Evolutionary conservation across 2,888 invertebrate species (phyloP), one percentile per base, ranked within the genome.

Genomic region (Hartigia nigra): DNA sequence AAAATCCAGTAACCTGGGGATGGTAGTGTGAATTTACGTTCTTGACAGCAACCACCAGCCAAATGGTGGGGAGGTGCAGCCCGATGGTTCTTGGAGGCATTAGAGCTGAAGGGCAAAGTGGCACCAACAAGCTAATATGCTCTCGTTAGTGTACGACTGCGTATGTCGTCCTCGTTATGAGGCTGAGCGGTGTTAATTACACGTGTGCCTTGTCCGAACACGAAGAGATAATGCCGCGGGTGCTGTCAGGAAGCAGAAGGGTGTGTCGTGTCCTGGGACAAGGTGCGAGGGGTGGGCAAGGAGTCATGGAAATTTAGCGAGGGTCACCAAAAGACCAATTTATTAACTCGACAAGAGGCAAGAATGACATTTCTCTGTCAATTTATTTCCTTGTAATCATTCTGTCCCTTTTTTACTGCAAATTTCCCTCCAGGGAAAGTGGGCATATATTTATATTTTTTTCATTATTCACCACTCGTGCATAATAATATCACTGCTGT

Each of bases 41-140:
- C 87, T 87, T 87, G 87, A 88, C 88, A 86, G 86, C 87, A 83
- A 86, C 82, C 83, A 86, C 82, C 83, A 84, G 75, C 75, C 69
- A 31, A 37, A 23, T 35, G 31, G 23, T 23, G 76, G 23, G 14
- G 34, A 39, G n/a, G 14, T 31, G 32, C 31, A 31, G 12, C 12
- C 31, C 31, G 72, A 32, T 31, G 72, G 72, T 12, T 72, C 31
- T 12, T 32, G 31, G 72, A 72, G 39, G 39, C 23, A 23, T 9
- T 39, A 5, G 39, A 23, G 55, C 23, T 23, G 9, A 55, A 55
- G 55, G 23, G 23, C 55, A 87, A 87, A 86, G 86, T 86, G 87
- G 85, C 87, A 85, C 85, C 85, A 85, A 87, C 83, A 86, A 88
- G 86, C 87, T 88, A 88, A 88, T 88, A 88, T 87, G 86, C 84